Evolutionary conservation across 2,797 vertebrate species (phyloP).

Genomic region (Poliocrania exsul): DNA sequence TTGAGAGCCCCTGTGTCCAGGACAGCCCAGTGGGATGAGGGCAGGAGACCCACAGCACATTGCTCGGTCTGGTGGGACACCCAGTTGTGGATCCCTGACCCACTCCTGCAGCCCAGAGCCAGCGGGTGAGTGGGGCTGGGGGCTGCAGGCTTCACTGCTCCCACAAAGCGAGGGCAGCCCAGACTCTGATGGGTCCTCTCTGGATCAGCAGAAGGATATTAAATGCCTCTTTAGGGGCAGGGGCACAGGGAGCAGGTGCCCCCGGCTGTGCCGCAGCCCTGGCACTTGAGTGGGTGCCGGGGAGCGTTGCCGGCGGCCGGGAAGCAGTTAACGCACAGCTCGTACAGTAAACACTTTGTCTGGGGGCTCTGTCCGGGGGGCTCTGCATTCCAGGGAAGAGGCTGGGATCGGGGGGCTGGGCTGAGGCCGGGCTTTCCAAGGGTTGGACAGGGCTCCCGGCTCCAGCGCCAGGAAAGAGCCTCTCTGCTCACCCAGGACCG

Average conservation of each 20-base stretch:
- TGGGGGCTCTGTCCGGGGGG: slow-evolving; percentile 40
- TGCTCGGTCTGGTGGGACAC: fast-evolving
- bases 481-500: not conserved
- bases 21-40: fast-evolving
- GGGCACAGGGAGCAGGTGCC: not conserved
- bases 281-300: not conserved
- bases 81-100: fast-evolving
- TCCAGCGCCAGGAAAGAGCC: not conserved
- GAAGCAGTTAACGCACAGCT: slow-evolving; percentile 24
- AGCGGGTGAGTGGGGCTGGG: not conserved
- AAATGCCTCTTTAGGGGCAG: not conserved
- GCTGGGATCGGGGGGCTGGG: slow-evolving; percentile 15
- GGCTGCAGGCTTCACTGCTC: not conserved
- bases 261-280: fast-evolving
- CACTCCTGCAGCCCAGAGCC: fast-evolving
- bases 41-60: not conserved
- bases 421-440: not conserved
- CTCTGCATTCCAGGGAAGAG: slow-evolving; percentile 59
- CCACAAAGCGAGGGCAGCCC: not conserved
- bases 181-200: fast-evolving
- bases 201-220: not conserved
- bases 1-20: fast-evolving
- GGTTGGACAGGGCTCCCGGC: not conserved
- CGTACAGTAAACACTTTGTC: slow-evolving; percentile 52
- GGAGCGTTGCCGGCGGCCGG: not conserved